A percentile compares a stretch with the other conserved stretches of the same genome.
phyloP scores from a whole-genome alignment of 2,797 vertebrate species.

The Xiphorhynchus erythropygius region DNA sequence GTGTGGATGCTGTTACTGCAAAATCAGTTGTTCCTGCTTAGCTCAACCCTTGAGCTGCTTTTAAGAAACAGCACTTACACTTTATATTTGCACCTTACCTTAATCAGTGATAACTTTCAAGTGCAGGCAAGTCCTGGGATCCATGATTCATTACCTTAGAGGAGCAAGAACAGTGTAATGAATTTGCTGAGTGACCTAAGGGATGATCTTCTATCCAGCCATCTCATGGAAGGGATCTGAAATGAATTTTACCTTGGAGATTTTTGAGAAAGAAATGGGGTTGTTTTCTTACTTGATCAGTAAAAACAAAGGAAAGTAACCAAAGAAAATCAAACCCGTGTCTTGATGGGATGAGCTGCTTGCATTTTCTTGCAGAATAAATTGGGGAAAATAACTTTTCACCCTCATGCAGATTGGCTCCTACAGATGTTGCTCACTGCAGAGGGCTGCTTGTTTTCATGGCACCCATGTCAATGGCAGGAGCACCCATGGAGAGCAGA shows the following conservation, averaged over 20 bases:
- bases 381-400: neutral
- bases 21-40: neutral
- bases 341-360: neutral
- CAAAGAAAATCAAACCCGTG: neutral
- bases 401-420: neutral
- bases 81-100: neutral
- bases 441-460: neutral
- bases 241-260: neutral
- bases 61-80: neutral
- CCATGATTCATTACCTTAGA: neutral
- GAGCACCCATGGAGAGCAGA: neutral
- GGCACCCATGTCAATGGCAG: neutral
- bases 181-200: neutral
- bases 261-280: neutral
- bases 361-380: neutral
- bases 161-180: neutral
- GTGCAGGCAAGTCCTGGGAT: constrained; percentile 1
- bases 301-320: neutral
- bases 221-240: neutral
- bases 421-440: neutral
- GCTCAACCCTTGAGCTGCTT: neutral
- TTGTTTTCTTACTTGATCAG: neutral
- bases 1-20: neutral
- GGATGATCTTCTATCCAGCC: neutral
- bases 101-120: constrained; percentile 29